Percentiles rank a stretch among this genome's conserved stretches.
Conservation (phyloP, 2,888 invertebrate species). For the Bugula neritina region DNA sequence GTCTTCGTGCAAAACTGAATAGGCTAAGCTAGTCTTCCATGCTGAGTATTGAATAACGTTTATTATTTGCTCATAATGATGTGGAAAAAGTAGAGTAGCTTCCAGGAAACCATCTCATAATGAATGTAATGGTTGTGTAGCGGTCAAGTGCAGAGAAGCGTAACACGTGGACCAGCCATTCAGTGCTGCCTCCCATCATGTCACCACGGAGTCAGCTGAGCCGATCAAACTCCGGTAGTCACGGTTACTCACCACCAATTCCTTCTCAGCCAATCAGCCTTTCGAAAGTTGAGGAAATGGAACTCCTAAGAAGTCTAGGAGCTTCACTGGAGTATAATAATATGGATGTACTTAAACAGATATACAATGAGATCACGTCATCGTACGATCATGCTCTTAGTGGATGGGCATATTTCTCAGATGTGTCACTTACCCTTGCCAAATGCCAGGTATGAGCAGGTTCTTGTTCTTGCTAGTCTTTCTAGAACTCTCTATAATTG, state of each 20-base stretch:
- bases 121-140: too few relatives aligned
- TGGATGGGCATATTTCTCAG: slow-evolving; percentile 38
- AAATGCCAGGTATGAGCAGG: neutral
- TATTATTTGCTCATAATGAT: too few relatives aligned
- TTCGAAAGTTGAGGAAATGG: slow-evolving; percentile 35
- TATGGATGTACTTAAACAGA: slow-evolving; percentile 35
- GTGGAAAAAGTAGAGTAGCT: too few relatives aligned
- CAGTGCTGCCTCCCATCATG: slow-evolving; percentile 7
- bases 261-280: slow-evolving; percentile 25
- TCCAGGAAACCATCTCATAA: too few relatives aligned
- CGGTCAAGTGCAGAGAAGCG: slow-evolving; percentile 3
- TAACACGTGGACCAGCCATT: slow-evolving; percentile 22
- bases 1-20: too few relatives aligned
- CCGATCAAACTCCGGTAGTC: neutral
- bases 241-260: neutral
- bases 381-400: slow-evolving; percentile 37
- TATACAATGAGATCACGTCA: slow-evolving; percentile 40
- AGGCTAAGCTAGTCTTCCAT: too few relatives aligned
- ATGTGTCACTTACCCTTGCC: slow-evolving; percentile 30
- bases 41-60: too few relatives aligned
- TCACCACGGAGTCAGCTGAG: slow-evolving; percentile 7
- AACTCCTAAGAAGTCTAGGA: slow-evolving; percentile 35
- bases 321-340: slow-evolving; percentile 35
- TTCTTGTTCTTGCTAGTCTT: too few relatives aligned
- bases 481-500: too few relatives aligned